Evolutionary conservation across 2,888 invertebrate genomes (phyloP).

Genomic region (Seladonia tumulorum): DNA sequence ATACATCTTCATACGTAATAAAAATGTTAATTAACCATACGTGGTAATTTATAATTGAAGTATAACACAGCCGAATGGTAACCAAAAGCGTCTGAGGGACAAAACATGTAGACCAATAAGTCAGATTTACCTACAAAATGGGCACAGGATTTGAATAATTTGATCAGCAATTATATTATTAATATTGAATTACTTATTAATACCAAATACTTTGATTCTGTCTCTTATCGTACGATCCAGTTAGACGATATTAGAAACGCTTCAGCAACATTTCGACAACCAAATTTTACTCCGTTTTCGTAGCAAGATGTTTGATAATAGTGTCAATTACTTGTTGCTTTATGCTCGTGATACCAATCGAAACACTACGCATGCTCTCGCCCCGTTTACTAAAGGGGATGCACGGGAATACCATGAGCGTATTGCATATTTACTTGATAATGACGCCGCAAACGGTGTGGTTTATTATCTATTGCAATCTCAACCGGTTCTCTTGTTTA

Average conservation of each 20-base stretch:
- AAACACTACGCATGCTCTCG: constrained; percentile 54
- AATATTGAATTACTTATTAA: background rate
- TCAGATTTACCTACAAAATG: background rate
- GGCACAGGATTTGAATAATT: background rate
- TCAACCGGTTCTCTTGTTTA: background rate
- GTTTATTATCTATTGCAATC: constrained; percentile 3
- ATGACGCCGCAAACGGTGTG: background rate
- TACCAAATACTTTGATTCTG: background rate
- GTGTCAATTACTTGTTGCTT: constrained; percentile 62
- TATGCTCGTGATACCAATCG: constrained; percentile 45
- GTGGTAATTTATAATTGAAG: too few relatives aligned
- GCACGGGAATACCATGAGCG: constrained; percentile 8
- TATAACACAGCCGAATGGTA: too few relatives aligned
- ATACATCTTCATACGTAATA: too few relatives aligned
- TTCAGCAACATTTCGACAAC: background rate
- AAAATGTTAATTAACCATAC: too few relatives aligned
- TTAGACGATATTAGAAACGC: background rate
- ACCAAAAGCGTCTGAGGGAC: background rate
- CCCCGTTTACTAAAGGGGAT: background rate
- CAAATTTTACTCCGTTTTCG: background rate
- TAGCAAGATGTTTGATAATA: constrained; percentile 20
- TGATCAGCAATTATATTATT: too few relatives aligned
- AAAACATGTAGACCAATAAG: background rate
- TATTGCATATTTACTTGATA: constrained; percentile 1
- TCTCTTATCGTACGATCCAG: background rate